A percentile compares a stretch with the other conserved stretches of the same genome.
Evolutionary conservation across 2,113 vertebrate genomes (phyloP).

Genomic region (Myiopsitta monachus): DNA sequence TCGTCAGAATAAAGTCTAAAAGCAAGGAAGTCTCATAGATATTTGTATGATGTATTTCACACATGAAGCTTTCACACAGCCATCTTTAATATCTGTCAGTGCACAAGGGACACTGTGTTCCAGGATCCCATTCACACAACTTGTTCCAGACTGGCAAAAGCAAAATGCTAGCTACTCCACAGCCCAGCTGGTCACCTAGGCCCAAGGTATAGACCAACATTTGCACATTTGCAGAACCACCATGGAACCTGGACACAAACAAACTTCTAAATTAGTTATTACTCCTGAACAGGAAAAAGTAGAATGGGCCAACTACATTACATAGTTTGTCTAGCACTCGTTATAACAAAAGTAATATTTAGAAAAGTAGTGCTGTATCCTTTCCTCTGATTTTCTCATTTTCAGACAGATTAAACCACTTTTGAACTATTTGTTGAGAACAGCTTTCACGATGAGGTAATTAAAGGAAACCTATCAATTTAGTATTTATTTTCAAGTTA

Average conservation of each 20-base stretch:
- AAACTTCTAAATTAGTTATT: not conserved
- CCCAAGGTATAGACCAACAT: not conserved
- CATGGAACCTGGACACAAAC: not conserved
- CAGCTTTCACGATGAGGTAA: conserved; percentile 69
- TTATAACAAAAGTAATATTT: conserved; percentile 27
- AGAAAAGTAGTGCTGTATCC: conserved; percentile 21
- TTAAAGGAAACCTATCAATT: conserved; percentile 74
- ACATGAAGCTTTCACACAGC: not conserved
- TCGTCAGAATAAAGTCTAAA: not conserved
- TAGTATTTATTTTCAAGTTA: conserved; percentile 66
- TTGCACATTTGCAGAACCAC: not conserved
- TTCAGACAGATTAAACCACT: conserved; percentile 66
- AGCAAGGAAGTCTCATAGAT: not conserved
- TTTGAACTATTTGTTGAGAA: conserved; percentile 64
- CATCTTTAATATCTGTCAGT: not conserved
- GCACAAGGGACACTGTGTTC: not conserved
- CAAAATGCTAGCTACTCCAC: not conserved
- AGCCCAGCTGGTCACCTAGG: not conserved
- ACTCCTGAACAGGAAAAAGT: not conserved
- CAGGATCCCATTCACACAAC: not conserved
- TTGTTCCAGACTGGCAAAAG: not conserved
- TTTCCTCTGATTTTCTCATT: conserved; percentile 54
- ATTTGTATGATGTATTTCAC: not conserved
- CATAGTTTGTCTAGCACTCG: not conserved
- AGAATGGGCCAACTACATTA: not conserved